Conservation (phyloP, 2,113 vertebrate genomes). For the Neotoma lepida region DNA sequence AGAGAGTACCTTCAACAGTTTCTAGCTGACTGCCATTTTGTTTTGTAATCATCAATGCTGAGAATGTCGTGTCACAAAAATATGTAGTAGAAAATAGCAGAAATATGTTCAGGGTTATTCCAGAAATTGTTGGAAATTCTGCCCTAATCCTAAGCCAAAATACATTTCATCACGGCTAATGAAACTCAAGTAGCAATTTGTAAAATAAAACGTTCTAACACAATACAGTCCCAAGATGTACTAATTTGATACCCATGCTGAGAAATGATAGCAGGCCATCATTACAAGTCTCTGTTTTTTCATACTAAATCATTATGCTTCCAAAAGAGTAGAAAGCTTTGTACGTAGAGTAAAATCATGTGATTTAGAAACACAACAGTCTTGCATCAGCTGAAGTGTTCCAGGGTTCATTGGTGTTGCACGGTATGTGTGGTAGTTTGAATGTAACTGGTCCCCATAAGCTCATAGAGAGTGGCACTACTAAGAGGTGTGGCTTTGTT, state of each 20-base stretch:
- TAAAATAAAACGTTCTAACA: neutral
- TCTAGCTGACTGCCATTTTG: neutral
- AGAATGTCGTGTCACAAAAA: neutral
- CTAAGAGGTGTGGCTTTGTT: neutral
- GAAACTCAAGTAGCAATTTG: neutral
- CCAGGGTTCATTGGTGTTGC: neutral
- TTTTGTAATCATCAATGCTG: neutral
- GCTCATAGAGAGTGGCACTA: neutral
- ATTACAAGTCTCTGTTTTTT: neutral
- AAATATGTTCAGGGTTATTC: neutral
- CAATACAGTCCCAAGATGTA: neutral
- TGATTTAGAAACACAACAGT: neutral
- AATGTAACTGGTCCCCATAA: neutral
- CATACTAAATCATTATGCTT: neutral
- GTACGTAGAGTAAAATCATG: neutral
- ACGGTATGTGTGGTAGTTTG: neutral
- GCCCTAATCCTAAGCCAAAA: neutral
- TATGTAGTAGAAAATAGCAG: neutral
- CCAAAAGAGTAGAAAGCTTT: neutral
- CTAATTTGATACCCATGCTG: neutral
- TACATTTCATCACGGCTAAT: neutral
- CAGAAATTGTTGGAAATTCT: neutral
- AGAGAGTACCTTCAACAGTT: neutral
- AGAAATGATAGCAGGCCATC: neutral
- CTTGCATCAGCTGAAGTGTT: neutral